Conservation (phyloP, 2,113 vertebrate species). For the Ailurus styani region DNA sequence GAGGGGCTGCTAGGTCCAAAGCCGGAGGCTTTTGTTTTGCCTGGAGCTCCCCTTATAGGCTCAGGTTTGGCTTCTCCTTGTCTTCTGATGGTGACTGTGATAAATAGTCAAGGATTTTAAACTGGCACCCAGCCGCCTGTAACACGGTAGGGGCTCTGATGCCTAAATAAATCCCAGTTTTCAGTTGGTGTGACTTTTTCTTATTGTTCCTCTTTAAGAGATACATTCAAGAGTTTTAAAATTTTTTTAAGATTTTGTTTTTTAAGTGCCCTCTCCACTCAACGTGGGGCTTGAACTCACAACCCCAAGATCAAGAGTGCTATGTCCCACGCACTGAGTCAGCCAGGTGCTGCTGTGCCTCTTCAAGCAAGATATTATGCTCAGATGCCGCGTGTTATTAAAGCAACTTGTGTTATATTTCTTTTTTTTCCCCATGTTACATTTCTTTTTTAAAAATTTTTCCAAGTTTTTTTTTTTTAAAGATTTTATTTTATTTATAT, state of each 20-base stretch:
- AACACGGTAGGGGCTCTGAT: neutral
- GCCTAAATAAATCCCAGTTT: conserved; percentile 28
- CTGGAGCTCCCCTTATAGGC: neutral
- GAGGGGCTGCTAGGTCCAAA: neutral
- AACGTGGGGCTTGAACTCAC: neutral
- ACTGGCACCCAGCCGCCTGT: neutral
- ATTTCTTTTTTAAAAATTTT: too few relatives aligned
- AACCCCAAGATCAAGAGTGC: neutral
- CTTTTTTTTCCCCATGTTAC: too few relatives aligned
- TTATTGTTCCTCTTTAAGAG: conserved; percentile 30
- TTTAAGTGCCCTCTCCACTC: neutral
- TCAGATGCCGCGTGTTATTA: neutral
- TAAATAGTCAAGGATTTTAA: neutral
- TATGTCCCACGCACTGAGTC: neutral
- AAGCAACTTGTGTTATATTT: neutral
- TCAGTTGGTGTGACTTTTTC: conserved; percentile 36
- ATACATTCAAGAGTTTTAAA: neutral
- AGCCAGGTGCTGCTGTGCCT: neutral
- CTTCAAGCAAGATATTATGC: conserved; percentile 13
- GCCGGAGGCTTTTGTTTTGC: neutral
- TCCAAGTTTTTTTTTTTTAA: too few relatives aligned
- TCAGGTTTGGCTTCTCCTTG: conserved; percentile 14
- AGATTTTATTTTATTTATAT: too few relatives aligned
- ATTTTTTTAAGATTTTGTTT: neutral
- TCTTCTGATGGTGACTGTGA: neutral